Conservation (phyloP, 2,113 vertebrate genomes). For the Epinephelus moara region DNA sequence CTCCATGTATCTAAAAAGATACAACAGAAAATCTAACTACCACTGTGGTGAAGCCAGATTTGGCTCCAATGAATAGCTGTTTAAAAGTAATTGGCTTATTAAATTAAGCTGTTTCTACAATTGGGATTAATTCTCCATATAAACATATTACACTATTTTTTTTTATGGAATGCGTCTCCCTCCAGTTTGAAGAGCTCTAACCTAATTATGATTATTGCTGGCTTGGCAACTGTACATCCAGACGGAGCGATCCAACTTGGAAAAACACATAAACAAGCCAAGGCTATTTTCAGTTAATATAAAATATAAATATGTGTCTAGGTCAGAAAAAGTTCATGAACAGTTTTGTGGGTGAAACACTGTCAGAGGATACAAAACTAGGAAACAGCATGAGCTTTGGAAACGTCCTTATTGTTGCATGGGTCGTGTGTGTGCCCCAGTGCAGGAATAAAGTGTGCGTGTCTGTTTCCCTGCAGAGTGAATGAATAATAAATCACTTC, state of each 20-base stretch:
- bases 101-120: slow-evolving; percentile 60
- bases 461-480: slow-evolving; percentile 56
- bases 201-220: slow-evolving; percentile 53
- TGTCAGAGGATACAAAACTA: slow-evolving; percentile 7
- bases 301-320: slow-evolving; percentile 12
- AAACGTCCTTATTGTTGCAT: slow-evolving; percentile 9
- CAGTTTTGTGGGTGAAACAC: neutral
- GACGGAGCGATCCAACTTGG: slow-evolving; percentile 4
- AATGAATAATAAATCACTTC: slow-evolving; percentile 69
- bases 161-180: slow-evolving; percentile 48
- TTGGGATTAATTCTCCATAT: slow-evolving; percentile 61
- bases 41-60: slow-evolving; percentile 46
- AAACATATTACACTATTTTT: slow-evolving; percentile 57
- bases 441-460: slow-evolving; percentile 13
- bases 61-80: slow-evolving; percentile 45
- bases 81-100: slow-evolving; percentile 42
- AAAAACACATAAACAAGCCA: slow-evolving; percentile 21
- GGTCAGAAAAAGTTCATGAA: slow-evolving; percentile 36
- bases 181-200: slow-evolving; percentile 50
- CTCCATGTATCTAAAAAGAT: neutral
- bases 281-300: slow-evolving; percentile 17
- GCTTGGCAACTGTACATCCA: slow-evolving; percentile 40
- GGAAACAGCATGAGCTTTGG: slow-evolving; percentile 12
- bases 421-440: neutral
- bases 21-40: neutral